Evolutionary conservation across 2,888 invertebrate species (phyloP), one percentile per base, ranked within the genome.

Genomic region (Orthonychiurus folsomi): DNA sequence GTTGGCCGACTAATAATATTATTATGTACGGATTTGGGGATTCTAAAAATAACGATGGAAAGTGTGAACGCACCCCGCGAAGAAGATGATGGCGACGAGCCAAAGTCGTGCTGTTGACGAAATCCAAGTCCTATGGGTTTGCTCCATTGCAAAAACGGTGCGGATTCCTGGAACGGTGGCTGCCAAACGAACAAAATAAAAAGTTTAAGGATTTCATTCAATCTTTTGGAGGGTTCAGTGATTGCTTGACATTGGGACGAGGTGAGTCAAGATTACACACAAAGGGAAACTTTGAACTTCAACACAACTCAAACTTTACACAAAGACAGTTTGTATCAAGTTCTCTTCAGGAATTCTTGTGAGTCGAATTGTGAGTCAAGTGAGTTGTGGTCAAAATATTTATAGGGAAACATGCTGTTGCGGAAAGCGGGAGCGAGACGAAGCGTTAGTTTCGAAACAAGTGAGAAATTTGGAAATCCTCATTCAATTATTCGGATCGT

Each of bases 71-170:
- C 37, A 37, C 37, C 37, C 37, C 15, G 37, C 52, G 52, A 52
- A 52, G 52, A 52, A 52, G n/a, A 52, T 20, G 21, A 23, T 52
- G 52, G 52, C 52, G 5, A 52, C 5, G 20, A 52, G 52, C 52
- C 52, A 52, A 52, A 52, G 52, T 5, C 24, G 21, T 55, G 55
- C 37, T 37, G 37, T 37, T 37, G 37, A 37, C 37, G 37, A 37
- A 37, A 37, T 15, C 37, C 37, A 37, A 37, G 37, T 9, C 9
- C 15, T 9, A n/a, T n/a, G n/a, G 37, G 5, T 9, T 5, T 37
- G 37, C 15, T 37, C 37, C 37, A 37, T 37, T 9, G 37, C 37
- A n/a, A n/a, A n/a, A n/a, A n/a, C n/a, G n/a, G n/a, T n/a, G n/a
- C n/a, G n/a, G n/a, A n/a, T n/a, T n/a, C n/a, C n/a, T n/a, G n/a